Evolutionary conservation across 2,797 vertebrate genomes (phyloP).

Genomic region (Adrianichthys oophorus): DNA sequence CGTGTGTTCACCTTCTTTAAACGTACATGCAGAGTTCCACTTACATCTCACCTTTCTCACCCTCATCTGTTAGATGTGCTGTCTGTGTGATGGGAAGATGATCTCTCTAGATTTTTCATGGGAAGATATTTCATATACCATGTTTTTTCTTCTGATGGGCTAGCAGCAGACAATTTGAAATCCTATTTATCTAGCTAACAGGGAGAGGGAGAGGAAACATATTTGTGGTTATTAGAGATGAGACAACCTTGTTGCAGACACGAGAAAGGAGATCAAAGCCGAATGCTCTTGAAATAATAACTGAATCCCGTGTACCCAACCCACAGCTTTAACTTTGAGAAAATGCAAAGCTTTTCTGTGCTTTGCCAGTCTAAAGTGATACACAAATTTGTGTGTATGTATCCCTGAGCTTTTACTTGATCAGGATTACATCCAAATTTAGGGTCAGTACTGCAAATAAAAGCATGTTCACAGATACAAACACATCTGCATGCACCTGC

Average conservation of each 20-base stretch:
- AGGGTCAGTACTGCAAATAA: constrained; percentile 50
- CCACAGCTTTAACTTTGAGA: constrained; percentile 43
- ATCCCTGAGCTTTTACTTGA: constrained; percentile 37
- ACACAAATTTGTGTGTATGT: constrained; percentile 8
- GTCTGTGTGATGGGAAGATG: constrained; percentile 67
- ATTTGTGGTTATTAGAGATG: constrained; percentile 66
- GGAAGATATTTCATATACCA: constrained; percentile 69
- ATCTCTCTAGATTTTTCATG: constrained; percentile 66
- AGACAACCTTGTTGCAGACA: constrained; percentile 63
- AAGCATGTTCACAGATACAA: constrained; percentile 47
- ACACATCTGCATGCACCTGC: constrained; percentile 46
- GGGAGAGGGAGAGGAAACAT: constrained; percentile 60
- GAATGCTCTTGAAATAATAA: constrained; percentile 66
- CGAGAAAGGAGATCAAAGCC: constrained; percentile 66
- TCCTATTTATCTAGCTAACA: constrained; percentile 70
- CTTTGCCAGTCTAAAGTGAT: constrained; percentile 19
- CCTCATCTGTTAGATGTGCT: constrained; percentile 54
- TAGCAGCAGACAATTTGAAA: constrained; percentile 69
- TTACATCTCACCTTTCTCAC: constrained; percentile 50
- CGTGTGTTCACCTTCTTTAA: constrained; percentile 4
- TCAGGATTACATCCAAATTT: constrained; percentile 42
- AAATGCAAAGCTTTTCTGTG: constrained; percentile 40
- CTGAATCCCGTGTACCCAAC: constrained; percentile 54
- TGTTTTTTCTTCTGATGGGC: constrained; percentile 62
- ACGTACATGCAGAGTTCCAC: constrained; percentile 21